A percentile compares a stretch with the other conserved stretches of the same genome.
These are phyloP conservation scores for Drosophila bocki DNA, from an alignment of 1,140 invertebrate genomes.

Conservation along the genomic window DNA sequence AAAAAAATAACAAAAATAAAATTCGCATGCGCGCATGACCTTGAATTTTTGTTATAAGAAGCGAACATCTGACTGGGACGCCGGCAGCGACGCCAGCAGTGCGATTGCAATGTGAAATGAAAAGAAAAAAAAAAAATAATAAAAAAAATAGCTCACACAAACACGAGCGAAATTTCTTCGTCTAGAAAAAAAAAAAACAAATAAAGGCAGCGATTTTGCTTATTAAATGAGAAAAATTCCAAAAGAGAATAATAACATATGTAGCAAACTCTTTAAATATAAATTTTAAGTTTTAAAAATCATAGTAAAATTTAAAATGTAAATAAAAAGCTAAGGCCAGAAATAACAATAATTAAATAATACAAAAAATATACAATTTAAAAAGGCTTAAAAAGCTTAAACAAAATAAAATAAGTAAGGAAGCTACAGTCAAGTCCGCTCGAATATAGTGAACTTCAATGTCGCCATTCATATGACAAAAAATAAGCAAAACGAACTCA, in stretches of 20 bases:
- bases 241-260: background rate
- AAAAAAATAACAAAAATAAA: constrained; percentile 24
- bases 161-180: constrained; percentile 26
- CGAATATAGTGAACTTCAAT: too few relatives aligned
- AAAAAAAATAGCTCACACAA: constrained; percentile 4
- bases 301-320: background rate
- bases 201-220: constrained; percentile 15
- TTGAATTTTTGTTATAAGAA: constrained; percentile 44
- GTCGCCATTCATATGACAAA: background rate
- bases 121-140: constrained; percentile 22
- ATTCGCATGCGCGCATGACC: constrained; percentile 46
- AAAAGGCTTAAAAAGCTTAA: background rate
- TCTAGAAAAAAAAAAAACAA: constrained; percentile 23
- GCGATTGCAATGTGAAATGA: constrained; percentile 41
- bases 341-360: too few relatives aligned
- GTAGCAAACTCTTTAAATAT: background rate
- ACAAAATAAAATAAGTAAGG: background rate
- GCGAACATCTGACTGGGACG: constrained; percentile 30
- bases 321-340: background rate
- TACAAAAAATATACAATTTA: background rate
- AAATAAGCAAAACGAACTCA: background rate
- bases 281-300: background rate
- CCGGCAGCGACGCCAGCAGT: constrained; percentile 8
- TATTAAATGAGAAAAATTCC: constrained; percentile 11
- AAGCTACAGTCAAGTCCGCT: background rate